phyloP scores from a whole-genome alignment of 2,113 vertebrate genomes.

The Tapirus terrestris region DNA sequence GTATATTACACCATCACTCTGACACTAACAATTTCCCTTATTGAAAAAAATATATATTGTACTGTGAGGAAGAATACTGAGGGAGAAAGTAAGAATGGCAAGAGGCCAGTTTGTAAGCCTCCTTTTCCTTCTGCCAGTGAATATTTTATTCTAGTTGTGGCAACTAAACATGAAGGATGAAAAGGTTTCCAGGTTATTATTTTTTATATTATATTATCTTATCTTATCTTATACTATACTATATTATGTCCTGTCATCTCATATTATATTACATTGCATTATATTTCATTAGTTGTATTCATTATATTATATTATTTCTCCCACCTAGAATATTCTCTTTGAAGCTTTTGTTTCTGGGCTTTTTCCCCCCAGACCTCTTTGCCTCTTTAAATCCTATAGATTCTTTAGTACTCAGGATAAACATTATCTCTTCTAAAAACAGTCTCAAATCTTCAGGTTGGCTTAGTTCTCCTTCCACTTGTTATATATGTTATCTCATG shows the following conservation, averaged over 20 bases:
- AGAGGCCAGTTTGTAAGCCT: neutral
- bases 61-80: neutral
- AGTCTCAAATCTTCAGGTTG: neutral
- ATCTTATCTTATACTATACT: neutral
- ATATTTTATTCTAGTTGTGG: neutral
- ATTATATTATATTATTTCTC: neutral
- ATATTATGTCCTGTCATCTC: no score
- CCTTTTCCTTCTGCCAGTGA: neutral
- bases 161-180: neutral
- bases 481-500: neutral
- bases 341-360: neutral
- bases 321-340: neutral
- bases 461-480: neutral
- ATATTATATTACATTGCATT: neutral
- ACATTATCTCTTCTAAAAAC: neutral
- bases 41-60: neutral
- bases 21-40: neutral
- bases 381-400: neutral
- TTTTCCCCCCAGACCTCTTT: neutral
- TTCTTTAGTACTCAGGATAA: neutral
- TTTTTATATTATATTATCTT: neutral
- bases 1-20: neutral
- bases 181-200: neutral
- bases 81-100: neutral
- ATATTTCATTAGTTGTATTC: no score